Conservation (phyloP, 2,888 invertebrate species). For the Zaprionus bogoriensis region DNA sequence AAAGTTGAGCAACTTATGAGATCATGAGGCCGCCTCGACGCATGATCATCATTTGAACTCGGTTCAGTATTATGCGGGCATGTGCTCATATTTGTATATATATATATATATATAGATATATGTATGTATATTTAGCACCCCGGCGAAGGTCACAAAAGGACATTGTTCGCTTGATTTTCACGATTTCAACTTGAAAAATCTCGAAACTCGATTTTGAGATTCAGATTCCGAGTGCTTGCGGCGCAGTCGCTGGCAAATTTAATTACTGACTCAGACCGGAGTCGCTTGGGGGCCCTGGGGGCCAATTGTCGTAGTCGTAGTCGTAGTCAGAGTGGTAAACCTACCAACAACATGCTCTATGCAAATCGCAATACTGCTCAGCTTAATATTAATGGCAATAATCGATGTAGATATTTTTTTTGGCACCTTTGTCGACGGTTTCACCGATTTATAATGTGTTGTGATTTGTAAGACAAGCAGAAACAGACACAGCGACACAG, state of each 20-base stretch:
- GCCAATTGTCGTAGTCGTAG: no score
- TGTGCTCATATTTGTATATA: no score
- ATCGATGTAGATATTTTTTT: constrained; percentile 66
- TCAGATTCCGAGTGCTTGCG: constrained; percentile 31
- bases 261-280: constrained; percentile 62
- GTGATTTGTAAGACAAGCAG: constrained; percentile 74
- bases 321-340: neutral
- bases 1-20: neutral
- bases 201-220: constrained; percentile 29
- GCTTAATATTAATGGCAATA: constrained; percentile 70
- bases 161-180: constrained; percentile 50
- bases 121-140: constrained; percentile 37
- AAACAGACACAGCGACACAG: constrained; percentile 9
- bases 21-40: constrained; percentile 18
- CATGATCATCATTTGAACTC: constrained; percentile 20
- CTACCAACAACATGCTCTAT: constrained; percentile 37
- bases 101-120: no score
- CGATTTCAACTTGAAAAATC: constrained; percentile 41
- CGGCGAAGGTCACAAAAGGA: constrained; percentile 48
- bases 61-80: no score
- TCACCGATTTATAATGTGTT: constrained; percentile 69
- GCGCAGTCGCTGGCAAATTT: constrained; percentile 54
- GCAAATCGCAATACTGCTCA: constrained; percentile 48
- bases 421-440: constrained; percentile 65
- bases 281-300: constrained; percentile 1